Conservation (phyloP, 2,113 vertebrate species). For the Microtus ochrogaster region DNA sequence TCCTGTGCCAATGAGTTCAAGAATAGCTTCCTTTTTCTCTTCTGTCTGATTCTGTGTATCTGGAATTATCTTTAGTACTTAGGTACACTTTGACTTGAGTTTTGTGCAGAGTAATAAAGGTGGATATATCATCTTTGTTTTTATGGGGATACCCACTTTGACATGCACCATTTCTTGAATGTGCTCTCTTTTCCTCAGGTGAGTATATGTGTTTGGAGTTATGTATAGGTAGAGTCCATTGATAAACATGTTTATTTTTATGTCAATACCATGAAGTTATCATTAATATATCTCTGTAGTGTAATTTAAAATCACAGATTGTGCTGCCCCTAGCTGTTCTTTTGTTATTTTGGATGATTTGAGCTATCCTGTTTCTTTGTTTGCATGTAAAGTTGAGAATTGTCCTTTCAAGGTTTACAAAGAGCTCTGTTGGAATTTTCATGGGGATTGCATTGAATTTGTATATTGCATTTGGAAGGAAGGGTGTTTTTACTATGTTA, state of each 20-base stretch:
- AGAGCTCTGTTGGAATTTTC: background rate
- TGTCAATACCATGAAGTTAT: background rate
- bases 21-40: background rate
- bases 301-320: background rate
- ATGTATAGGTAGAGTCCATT: background rate
- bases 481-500: background rate
- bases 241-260: background rate
- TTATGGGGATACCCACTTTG: background rate
- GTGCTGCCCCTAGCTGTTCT: background rate
- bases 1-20: background rate
- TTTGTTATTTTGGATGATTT: background rate
- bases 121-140: no score
- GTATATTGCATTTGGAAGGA: background rate
- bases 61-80: background rate
- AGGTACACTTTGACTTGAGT: no score
- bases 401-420: background rate
- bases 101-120: background rate
- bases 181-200: no score
- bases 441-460: background rate
- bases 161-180: no score
- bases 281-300: background rate
- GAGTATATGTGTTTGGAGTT: background rate
- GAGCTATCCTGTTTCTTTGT: background rate
- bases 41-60: background rate
- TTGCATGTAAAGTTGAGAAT: background rate